Conservation (phyloP, 1,140 invertebrate genomes). For the Drosophila bocki region DNA sequence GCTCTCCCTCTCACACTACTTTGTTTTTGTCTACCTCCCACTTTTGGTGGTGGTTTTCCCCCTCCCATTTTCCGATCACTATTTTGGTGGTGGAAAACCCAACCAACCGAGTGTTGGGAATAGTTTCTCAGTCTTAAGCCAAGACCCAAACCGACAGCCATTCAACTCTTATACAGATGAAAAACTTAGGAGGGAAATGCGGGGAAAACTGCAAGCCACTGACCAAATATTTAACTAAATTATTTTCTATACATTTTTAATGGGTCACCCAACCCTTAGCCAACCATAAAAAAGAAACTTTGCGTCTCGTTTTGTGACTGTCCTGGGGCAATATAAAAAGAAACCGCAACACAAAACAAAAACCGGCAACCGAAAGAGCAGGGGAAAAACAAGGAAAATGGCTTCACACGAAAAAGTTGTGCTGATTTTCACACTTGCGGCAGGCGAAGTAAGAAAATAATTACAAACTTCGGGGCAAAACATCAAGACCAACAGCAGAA, state of each 20-base stretch:
- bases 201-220: slow-evolving; percentile 15
- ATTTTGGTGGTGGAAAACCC: slow-evolving; percentile 38
- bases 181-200: not conserved
- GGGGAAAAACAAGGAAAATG: slow-evolving; percentile 58
- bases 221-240: slow-evolving; percentile 52
- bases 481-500: slow-evolving; percentile 38
- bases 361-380: slow-evolving; percentile 2
- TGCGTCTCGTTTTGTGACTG: slow-evolving; percentile 33
- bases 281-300: slow-evolving; percentile 55
- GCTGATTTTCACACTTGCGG: slow-evolving; percentile 80
- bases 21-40: not conserved
- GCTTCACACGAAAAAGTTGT: slow-evolving; percentile 72
- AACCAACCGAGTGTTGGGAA: slow-evolving; percentile 18
- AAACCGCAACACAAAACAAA: slow-evolving; percentile 16
- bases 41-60: slow-evolving; percentile 52
- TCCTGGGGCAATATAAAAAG: slow-evolving; percentile 50
- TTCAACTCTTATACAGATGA: slow-evolving; percentile 30
- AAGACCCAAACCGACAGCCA: slow-evolving; percentile 29
- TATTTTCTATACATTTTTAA: slow-evolving; percentile 62
- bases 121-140: slow-evolving; percentile 23
- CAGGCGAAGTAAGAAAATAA: slow-evolving; percentile 75
- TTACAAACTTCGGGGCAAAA: slow-evolving; percentile 67
- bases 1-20: not conserved
- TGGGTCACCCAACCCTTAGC: slow-evolving; percentile 15
- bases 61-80: slow-evolving; percentile 16